Base-by-base conservation (phyloP, 1,140 invertebrate genomes). In the Pseudomyrmex flavicornis region DNA sequence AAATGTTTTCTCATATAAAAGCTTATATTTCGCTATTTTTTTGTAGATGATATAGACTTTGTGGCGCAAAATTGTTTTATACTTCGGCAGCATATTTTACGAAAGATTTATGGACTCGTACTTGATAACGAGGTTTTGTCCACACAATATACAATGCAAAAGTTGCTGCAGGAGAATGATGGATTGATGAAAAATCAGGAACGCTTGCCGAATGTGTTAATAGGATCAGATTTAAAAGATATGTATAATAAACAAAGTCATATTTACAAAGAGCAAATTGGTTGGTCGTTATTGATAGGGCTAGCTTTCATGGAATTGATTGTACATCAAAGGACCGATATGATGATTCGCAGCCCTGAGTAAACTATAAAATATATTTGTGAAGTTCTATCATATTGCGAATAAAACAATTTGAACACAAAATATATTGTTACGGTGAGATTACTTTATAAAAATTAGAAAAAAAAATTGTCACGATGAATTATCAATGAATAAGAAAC, bases 201-300 rank as follows among this genome's bases (percentile, higher is more conserved):
- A 58, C 26, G 20, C 15, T 22, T 58, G 4, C 10, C 10, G 1
- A 1, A 44, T 10, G 9, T 79, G 5, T 9, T 9, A 4, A 35
- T 87, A 68, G 2, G 13, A 0, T 0, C 35, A 9, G n/a, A 61
- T 48, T 48, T 80, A 12, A 79, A 15, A 74, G 0, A 44, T 0
- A 75, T 52, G 22, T 88, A 87, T 10, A 63, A 10, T 0, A 0
- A 2, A n/a, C 20, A 10, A 9, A 10, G 0, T 9, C 0, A 3
- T 8, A 0, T 1, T n/a, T 1, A 59, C 35, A 48, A 50, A 65
- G 86, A 88, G 48, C 74, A 88, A 44, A 56, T 87, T 7, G 46
- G 63, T 35, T 72, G 52, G 86, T 69, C 82, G 17, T 35, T 88
- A 15, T 70, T 87, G 13, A 88, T 61, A 58, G 46, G 82, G n/a